Evolutionary conservation across 2,888 invertebrate species (phyloP).

Genomic region (Drosophila imparisetae): DNA sequence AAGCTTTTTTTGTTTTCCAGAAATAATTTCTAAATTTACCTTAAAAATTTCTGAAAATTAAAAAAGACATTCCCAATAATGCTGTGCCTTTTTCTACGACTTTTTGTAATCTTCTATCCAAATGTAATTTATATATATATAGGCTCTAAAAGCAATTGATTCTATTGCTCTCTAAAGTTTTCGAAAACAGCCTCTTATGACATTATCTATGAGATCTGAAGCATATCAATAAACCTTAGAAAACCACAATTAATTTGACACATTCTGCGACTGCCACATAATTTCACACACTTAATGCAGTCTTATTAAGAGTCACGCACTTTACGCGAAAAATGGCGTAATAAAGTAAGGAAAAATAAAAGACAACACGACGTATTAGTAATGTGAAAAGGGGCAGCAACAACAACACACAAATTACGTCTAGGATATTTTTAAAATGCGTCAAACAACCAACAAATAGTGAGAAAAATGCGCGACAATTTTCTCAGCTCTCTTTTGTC

Average conservation of each 20-base stretch:
- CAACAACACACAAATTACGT: slow-evolving; percentile 51
- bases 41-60: not conserved
- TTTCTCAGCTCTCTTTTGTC: slow-evolving; percentile 50
- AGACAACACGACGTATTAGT: slow-evolving; percentile 73
- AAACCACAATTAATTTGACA: slow-evolving; percentile 12
- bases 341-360: slow-evolving; percentile 42
- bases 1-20: not conserved
- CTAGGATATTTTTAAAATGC: slow-evolving; percentile 76
- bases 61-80: not conserved
- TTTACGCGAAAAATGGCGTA: slow-evolving; percentile 38
- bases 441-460: slow-evolving; percentile 58
- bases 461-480: slow-evolving; percentile 54
- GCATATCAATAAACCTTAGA: not conserved
- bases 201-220: not conserved
- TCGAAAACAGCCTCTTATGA: not conserved
- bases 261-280: slow-evolving; percentile 36
- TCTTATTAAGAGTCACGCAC: slow-evolving; percentile 75
- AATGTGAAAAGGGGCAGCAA: slow-evolving; percentile 53
- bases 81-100: not conserved
- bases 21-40: not conserved
- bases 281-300: slow-evolving; percentile 61
- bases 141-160: not conserved
- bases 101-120: not conserved
- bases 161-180: not conserved
- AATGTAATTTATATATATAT: not conserved